Base-by-base conservation (phyloP, 2,888 invertebrate genomes). In the Eristalinus aeneus region DNA sequence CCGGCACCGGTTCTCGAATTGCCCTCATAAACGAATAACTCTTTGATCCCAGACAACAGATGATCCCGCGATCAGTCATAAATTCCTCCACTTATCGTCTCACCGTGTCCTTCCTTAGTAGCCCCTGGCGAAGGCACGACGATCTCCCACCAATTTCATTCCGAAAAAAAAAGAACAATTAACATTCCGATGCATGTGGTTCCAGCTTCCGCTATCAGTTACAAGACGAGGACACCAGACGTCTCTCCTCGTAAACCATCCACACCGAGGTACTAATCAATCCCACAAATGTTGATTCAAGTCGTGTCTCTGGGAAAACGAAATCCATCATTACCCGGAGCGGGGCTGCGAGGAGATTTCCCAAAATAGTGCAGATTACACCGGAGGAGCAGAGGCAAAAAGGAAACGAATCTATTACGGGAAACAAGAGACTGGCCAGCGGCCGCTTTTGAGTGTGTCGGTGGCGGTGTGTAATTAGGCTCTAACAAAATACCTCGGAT, bases 361-460 rank as follows among this genome's bases (percentile, higher is more conserved):
- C 39, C 39, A 27, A 68, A 74, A 20, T n/a, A 58, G 46, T 46
- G 46, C n/a, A 60, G 39, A 54, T 20, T 60, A 58, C 61, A 60
- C 4, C 12, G 34, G 46, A 16, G 68, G 54, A 56, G 32, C 32
- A 64, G 32, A 64, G 60, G 12, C 58, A 58, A 58, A 58, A 78
- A 78, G 65, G 72, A 72, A 65, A 78, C 68, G 71, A 78, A 78
- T 78, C 78, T 63, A 78, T 78, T 72, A 65, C 72, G 72, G 64
- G 64, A 56, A 31, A 39, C 71, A 27, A 27, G 31, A 31, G 20
- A 4, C 34, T 27, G 46, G 34, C 16, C n/a, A 56, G 10, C 23
- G 68, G 54, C 34, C 64, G 16, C 74, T 74, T 58, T 69, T 56
- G 53, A 58, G 54, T 63, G 73, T 23, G 46, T 46, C 46, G 46